A percentile compares a stretch with the other conserved stretches of the same genome.
phyloP scores from a whole-genome alignment of 1,140 invertebrate genomes.

The Nebria ingens region DNA sequence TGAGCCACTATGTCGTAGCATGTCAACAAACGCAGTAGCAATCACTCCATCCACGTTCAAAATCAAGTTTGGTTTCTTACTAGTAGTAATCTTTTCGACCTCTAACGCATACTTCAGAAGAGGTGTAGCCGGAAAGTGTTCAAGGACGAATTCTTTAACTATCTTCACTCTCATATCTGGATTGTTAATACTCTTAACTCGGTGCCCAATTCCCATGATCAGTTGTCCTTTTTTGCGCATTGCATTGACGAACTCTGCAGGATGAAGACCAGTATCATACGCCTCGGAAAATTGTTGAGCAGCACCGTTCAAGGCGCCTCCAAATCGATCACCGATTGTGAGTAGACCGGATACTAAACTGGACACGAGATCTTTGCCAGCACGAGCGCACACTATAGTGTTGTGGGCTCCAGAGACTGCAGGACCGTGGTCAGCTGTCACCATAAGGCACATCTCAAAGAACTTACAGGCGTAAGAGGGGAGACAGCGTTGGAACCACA shows the following conservation, averaged over 20 bases:
- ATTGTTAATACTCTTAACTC: conserved; percentile 98
- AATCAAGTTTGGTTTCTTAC: conserved; percentile 98
- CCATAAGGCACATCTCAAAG: conserved; percentile 98
- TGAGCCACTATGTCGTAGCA: conserved; percentile 81
- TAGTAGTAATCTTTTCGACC: conserved; percentile 98
- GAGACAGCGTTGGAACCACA: conserved; percentile 97
- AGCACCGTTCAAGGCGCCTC: conserved; percentile 93
- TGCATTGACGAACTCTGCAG: conserved; percentile 97
- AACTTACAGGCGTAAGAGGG: conserved; percentile 94
- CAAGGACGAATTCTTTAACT: conserved; percentile 90
- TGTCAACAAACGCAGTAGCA: conserved; percentile 93
- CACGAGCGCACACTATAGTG: conserved; percentile 96
- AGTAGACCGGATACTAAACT: conserved; percentile 91
- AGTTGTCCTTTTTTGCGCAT: conserved; percentile 95
- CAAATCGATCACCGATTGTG: conserved; percentile 98
- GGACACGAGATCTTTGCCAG: conserved; percentile 97
- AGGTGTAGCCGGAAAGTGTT: conserved; percentile 87
- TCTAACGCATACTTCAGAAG: conserved; percentile 91
- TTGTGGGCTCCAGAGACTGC: conserved; percentile 99
- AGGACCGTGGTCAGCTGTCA: conserved; percentile 98
- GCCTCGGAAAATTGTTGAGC: conserved; percentile 94
- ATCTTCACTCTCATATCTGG: conserved; percentile 96
- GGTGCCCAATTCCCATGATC: conserved; percentile 97
- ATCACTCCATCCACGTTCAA: conserved; percentile 98
- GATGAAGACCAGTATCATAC: conserved; percentile 85